Evolutionary conservation across 2,888 invertebrate species (phyloP), one percentile per base, ranked within the genome.

Genomic region (Euplagia quadripunctaria): DNA sequence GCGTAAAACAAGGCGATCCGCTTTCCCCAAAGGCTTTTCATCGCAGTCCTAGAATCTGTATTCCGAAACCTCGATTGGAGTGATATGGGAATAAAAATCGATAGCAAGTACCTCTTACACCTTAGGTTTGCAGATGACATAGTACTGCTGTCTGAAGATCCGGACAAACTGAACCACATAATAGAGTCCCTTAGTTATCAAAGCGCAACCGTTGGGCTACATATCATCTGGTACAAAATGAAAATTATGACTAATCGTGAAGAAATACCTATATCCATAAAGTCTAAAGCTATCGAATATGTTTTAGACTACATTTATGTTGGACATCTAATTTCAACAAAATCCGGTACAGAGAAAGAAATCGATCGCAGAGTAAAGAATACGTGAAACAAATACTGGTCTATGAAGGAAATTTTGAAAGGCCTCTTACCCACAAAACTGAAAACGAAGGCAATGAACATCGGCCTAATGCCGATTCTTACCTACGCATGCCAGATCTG

Each of bases 11-110:
- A 68, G 72, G 74, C 1, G 65, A 71, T 31, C 70, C 71, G 14
- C 66, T 76, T 8, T 76, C 73, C 16, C 73, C 72, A 11, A 71
- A 71, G 55, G 55, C 49, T 76, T 3, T 73, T 77, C 58, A 72
- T 72, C 58, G 77, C 74, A 55, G 70, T 74, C 6, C 58, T 73
- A 46, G 73, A 71, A 43, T 64, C 58, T 11, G 46, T 76, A 20
- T 42, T 76, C 49, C 17, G 43, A 31, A 58, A 61, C 4, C 64
- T 71, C 5, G 49, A 71, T 20, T 76, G 76, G 70, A 71, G 42
- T 0, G 61, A 63, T n/a, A 31, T 64, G 51, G 70, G 70, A 31
- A 70, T 70, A 51, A 65, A 70, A 16, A 64, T 70, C n/a, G 55
- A 70, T 64, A 43, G 70, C 16, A 16, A 51, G 20, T 41, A 64